Evolutionary conservation across 2,888 invertebrate species (phyloP).

Genomic region (Malthinus seriepunctatus): DNA sequence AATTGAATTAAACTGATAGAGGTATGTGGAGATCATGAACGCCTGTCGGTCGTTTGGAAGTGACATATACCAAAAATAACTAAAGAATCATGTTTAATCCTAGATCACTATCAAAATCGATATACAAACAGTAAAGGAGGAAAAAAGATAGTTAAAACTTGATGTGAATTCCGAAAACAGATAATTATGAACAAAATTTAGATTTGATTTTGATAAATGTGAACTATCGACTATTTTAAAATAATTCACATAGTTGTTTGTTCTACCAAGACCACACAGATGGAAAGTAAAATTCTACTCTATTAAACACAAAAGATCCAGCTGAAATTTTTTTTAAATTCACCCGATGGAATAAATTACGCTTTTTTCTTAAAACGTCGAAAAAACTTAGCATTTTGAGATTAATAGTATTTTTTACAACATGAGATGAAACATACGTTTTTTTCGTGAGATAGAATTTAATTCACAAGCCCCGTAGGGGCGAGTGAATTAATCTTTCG

Average conservation of each 20-base stretch:
- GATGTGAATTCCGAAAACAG: constrained; percentile 11
- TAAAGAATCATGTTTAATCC: constrained; percentile 48
- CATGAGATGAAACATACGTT: no score
- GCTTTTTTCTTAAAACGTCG: no score
- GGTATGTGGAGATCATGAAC: constrained; percentile 36
- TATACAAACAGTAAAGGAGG: constrained; percentile 28
- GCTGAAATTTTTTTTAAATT: no score
- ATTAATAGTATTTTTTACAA: no score
- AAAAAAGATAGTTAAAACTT: constrained; percentile 19
- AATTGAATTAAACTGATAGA: constrained; percentile 34
- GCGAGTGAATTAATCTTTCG: no score
- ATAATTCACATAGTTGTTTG: constrained; percentile 41
- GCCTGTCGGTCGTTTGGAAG: constrained; percentile 39
- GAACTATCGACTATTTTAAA: constrained; percentile 33
- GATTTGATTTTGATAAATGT: constrained; percentile 42
- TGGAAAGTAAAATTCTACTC: constrained; percentile 13
- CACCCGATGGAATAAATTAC: no score
- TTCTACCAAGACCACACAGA: constrained; percentile 37
- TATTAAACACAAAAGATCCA: no score
- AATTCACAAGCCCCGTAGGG: no score
- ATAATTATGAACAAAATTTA: constrained; percentile 29
- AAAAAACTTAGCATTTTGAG: no score
- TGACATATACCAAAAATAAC: constrained; percentile 52
- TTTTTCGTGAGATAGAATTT: no score
- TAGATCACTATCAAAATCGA: constrained; percentile 39